Conservation (phyloP, 1,140 invertebrate genomes). For the Trichonephila inaurata region DNA sequence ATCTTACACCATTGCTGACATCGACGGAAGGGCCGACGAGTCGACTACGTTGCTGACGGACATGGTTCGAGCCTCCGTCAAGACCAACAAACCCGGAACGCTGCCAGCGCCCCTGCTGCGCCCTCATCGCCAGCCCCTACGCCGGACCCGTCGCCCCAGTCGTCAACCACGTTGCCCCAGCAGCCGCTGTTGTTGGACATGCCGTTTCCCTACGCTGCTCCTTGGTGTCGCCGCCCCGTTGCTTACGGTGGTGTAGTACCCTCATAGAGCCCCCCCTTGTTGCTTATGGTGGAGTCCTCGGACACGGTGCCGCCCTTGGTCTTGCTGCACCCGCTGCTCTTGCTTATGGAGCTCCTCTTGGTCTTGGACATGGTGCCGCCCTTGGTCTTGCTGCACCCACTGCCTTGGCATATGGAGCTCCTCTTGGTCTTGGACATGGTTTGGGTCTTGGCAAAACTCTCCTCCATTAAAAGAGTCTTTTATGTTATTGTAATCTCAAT, state of each 20-base stretch:
- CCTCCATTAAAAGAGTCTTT: background rate
- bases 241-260: background rate
- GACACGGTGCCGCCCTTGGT: background rate
- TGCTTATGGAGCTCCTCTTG: slow-evolving; percentile 7
- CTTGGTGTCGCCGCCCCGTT: background rate
- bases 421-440: background rate
- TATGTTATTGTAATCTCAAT: no score
- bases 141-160: slow-evolving; percentile 37
- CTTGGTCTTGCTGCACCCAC: background rate
- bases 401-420: slow-evolving; percentile 9
- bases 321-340: background rate
- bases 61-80: slow-evolving; percentile 77
- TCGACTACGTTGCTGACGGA: slow-evolving; percentile 77
- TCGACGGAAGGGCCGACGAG: slow-evolving; percentile 75
- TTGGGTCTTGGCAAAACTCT: background rate
- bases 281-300: background rate
- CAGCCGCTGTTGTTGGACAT: background rate
- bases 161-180: slow-evolving; percentile 48
- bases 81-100: slow-evolving; percentile 78
- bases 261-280: background rate
- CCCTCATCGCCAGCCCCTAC: slow-evolving; percentile 42
- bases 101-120: slow-evolving; percentile 13
- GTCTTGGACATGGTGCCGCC: background rate
- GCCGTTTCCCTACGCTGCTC: background rate
- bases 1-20: slow-evolving; percentile 57